phyloP scores from a whole-genome alignment of 1,140 invertebrate genomes.

The roundworm (Caenorhabditis elegans) region DNA sequence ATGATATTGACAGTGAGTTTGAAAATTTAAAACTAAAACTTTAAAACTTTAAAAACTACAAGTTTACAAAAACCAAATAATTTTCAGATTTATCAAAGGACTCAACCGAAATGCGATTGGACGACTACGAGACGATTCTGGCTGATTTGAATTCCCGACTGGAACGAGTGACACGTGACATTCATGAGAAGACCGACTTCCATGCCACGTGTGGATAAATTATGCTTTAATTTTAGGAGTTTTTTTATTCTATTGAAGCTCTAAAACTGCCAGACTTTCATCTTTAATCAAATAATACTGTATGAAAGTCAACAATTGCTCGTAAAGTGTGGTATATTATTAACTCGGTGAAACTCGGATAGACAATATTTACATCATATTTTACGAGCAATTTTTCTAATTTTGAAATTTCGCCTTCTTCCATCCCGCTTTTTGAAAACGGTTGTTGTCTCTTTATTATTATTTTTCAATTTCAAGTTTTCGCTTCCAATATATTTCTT shows the following conservation, averaged over 20 bases:
- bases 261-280: background rate
- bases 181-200: conserved; percentile 34
- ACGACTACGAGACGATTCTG: conserved; percentile 40
- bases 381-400: too few relatives aligned
- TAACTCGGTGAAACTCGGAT: too few relatives aligned
- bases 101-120: conserved; percentile 41
- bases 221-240: background rate
- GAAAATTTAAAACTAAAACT: conserved; percentile 45
- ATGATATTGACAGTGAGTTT: conserved; percentile 41
- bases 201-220: conserved; percentile 29
- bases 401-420: too few relatives aligned
- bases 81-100: conserved; percentile 47
- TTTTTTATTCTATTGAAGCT: background rate
- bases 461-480: background rate
- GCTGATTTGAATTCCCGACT: conserved; percentile 33
- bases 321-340: too few relatives aligned
- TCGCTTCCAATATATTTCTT: too few relatives aligned
- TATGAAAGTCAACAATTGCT: too few relatives aligned
- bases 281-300: too few relatives aligned
- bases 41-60: background rate
- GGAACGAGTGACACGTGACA: conserved; percentile 36
- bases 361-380: too few relatives aligned
- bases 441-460: background rate
- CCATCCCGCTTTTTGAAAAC: conserved; percentile 20
- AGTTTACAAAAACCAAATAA: background rate